phyloP scores from a whole-genome alignment of 2,888 invertebrate species.

The Diadromus collaris region DNA sequence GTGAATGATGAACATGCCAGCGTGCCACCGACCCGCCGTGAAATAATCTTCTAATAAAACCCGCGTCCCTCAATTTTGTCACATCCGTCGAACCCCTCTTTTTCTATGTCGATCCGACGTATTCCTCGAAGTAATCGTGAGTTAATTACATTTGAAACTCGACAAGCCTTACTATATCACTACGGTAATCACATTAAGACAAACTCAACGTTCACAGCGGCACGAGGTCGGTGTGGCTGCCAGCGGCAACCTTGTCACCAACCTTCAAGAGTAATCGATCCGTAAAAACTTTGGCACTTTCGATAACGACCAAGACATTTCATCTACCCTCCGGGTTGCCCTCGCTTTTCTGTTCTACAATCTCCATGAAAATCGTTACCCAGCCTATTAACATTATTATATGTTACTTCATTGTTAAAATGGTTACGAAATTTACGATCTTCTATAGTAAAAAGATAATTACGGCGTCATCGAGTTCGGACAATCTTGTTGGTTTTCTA shows the following conservation, averaged over 20 bases:
- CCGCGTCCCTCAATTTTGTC: slow-evolving; percentile 41
- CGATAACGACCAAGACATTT: slow-evolving; percentile 42
- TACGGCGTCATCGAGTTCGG: background rate
- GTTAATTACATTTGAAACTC: slow-evolving; percentile 30
- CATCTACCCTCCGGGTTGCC: slow-evolving; percentile 26
- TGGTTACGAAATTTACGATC: slow-evolving; percentile 4
- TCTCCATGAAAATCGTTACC: background rate
- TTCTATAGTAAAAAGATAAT: background rate
- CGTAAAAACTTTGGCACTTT: slow-evolving; percentile 38
- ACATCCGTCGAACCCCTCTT: slow-evolving; percentile 28
- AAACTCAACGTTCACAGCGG: background rate
- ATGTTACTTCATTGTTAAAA: slow-evolving; percentile 9
- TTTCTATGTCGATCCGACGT: slow-evolving; percentile 2
- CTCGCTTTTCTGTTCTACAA: background rate
- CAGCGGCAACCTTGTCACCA: slow-evolving; percentile 13
- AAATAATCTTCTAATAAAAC: slow-evolving; percentile 58
- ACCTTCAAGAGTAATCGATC: slow-evolving; percentile 46
- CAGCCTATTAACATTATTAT: slow-evolving; percentile 16
- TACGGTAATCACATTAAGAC: slow-evolving; percentile 14
- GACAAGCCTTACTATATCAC: slow-evolving; percentile 6
- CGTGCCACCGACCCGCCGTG: slow-evolving; percentile 46
- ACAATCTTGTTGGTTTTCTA: background rate
- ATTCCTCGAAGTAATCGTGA: slow-evolving; percentile 20
- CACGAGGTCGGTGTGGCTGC: slow-evolving; percentile 13
- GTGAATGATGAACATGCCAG: slow-evolving; percentile 54